These are phyloP conservation scores for Melanophora roralis DNA, from an alignment of 2,888 invertebrate genomes.

Conservation along the genomic window DNA sequence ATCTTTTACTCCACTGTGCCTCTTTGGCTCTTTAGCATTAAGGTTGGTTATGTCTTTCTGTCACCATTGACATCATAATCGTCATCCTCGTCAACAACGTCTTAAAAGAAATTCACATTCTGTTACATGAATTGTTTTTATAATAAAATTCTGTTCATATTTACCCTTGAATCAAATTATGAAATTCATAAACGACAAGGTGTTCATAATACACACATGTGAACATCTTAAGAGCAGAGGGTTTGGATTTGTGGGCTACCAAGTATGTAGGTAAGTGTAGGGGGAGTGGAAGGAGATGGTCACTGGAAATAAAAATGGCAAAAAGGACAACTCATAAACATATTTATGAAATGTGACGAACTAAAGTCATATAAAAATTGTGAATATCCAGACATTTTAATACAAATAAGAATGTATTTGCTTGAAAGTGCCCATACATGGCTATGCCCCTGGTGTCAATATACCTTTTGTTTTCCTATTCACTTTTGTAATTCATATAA, in stretches of 20 bases:
- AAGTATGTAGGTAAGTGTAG: conserved; percentile 16
- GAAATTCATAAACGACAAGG: conserved; percentile 71
- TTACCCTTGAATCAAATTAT: conserved; percentile 75
- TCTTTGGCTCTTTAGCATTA: not conserved
- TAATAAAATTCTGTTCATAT: conserved; percentile 73
- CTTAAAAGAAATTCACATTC: conserved; percentile 42
- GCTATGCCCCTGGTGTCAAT: conserved; percentile 54
- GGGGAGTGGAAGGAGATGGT: not conserved
- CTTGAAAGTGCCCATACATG: conserved; percentile 10
- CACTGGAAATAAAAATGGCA: not conserved
- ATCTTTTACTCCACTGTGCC: conserved; percentile 9
- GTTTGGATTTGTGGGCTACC: not conserved
- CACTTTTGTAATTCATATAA: not conserved
- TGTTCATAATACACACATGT: conserved; percentile 53
- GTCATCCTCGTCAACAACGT: conserved; percentile 24
- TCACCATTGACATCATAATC: conserved; percentile 35
- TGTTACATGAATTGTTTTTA: conserved; percentile 45
- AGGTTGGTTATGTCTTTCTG: conserved; percentile 38
- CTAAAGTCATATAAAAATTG: conserved; percentile 29
- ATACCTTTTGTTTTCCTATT: conserved; percentile 47
- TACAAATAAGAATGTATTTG: not conserved
- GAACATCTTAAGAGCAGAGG: not conserved
- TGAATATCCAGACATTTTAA: not conserved
- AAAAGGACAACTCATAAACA: conserved; percentile 55
- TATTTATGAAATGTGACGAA: conserved; percentile 61